phyloP scores from a whole-genome alignment of 2,797 vertebrate genomes.

The Tragelaphus oryx region DNA sequence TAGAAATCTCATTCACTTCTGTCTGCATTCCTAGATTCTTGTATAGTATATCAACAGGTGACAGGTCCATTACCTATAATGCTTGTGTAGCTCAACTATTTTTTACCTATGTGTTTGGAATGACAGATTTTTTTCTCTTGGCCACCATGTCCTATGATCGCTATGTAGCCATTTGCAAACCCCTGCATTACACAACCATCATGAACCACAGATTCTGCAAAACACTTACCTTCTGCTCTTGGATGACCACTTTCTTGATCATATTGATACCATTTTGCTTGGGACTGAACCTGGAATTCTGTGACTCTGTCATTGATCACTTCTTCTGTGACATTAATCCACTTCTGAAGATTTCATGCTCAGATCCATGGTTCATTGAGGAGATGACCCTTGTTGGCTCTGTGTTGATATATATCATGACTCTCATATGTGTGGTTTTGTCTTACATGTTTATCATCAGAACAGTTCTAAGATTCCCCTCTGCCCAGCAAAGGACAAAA shows the following conservation, averaged over 20 bases:
- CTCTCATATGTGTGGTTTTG: not conserved
- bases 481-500: not conserved
- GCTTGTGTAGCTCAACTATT: not conserved
- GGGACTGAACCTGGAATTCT: not conserved
- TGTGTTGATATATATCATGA: not conserved
- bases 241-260: not conserved
- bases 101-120: not conserved
- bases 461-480: not conserved
- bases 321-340: not conserved
- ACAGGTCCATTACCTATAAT: not conserved
- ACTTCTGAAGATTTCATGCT: not conserved
- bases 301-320: not conserved
- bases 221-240: not conserved
- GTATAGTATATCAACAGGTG: not conserved
- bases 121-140: constrained; percentile 22
- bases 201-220: not conserved
- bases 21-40: constrained; percentile 18
- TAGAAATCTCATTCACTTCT: constrained; percentile 8
- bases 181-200: not conserved
- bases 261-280: not conserved
- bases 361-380: not conserved
- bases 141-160: not conserved
- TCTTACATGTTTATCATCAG: not conserved
- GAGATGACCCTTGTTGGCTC: not conserved
- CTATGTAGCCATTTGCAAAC: not conserved